Conservation (phyloP, 2,113 vertebrate species). For the Tragelaphus scriptus region DNA sequence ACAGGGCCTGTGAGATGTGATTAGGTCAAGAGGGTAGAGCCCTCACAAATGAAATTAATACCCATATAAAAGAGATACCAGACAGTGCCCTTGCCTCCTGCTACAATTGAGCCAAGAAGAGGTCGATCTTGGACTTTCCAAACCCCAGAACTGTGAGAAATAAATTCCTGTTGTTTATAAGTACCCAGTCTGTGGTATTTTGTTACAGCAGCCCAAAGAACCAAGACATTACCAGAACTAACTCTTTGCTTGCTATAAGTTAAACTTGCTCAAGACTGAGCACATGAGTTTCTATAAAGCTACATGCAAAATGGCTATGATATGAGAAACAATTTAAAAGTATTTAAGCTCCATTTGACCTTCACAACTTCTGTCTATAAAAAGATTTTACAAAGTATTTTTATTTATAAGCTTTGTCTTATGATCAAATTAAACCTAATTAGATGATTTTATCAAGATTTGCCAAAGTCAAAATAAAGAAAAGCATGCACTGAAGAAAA, state of each 20-base stretch:
- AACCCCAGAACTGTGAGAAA: background rate
- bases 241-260: background rate
- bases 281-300: background rate
- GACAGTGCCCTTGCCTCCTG: background rate
- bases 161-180: background rate
- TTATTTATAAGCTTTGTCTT: background rate
- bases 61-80: background rate
- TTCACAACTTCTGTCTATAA: background rate
- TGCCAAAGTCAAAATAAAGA: slow-evolving; percentile 34
- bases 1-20: background rate
- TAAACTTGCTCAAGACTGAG: background rate
- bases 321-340: background rate
- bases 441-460: slow-evolving; percentile 2
- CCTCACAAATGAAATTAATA: background rate
- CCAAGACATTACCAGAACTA: background rate
- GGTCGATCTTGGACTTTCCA: background rate
- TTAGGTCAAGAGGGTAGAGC: background rate
- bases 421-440: background rate
- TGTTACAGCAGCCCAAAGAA: background rate
- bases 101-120: background rate
- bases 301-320: background rate
- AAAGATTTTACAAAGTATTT: background rate
- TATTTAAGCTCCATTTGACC: background rate
- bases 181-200: background rate
- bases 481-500: background rate